Evolutionary conservation across 2,797 vertebrate genomes (phyloP).

Genomic region (Lophotriccus pileatus): DNA sequence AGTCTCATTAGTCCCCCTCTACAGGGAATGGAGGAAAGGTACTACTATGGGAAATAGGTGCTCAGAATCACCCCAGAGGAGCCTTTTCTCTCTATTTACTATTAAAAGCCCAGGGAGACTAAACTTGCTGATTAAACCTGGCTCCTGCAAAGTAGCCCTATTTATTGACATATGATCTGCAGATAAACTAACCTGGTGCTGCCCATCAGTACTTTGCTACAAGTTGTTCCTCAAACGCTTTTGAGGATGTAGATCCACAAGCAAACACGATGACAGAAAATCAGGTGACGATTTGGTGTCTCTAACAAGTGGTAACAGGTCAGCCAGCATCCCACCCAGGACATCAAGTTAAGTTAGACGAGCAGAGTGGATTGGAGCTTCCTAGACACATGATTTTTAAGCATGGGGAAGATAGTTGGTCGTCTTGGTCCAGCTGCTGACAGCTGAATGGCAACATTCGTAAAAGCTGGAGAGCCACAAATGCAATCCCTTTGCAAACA

Average conservation of each 20-base stretch:
- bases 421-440: not conserved
- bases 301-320: not conserved
- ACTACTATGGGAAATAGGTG: not conserved
- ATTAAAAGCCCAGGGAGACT: not conserved
- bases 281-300: accelerated
- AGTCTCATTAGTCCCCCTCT: not conserved
- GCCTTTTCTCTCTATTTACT: conserved; percentile 13
- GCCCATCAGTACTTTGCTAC: not conserved
- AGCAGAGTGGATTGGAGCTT: not conserved
- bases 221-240: not conserved
- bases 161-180: not conserved
- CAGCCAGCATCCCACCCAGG: not conserved
- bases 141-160: not conserved
- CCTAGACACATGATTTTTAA: not conserved
- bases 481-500: not conserved
- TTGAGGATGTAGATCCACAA: accelerated
- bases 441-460: not conserved
- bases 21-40: not conserved
- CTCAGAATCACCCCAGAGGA: not conserved
- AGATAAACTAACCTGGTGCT: not conserved
- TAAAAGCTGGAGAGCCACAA: not conserved
- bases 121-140: not conserved
- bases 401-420: accelerated
- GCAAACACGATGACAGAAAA: not conserved
- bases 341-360: accelerated